Evolutionary conservation across 2,888 invertebrate species (phyloP).

Genomic region (Antheraea assamensis): DNA sequence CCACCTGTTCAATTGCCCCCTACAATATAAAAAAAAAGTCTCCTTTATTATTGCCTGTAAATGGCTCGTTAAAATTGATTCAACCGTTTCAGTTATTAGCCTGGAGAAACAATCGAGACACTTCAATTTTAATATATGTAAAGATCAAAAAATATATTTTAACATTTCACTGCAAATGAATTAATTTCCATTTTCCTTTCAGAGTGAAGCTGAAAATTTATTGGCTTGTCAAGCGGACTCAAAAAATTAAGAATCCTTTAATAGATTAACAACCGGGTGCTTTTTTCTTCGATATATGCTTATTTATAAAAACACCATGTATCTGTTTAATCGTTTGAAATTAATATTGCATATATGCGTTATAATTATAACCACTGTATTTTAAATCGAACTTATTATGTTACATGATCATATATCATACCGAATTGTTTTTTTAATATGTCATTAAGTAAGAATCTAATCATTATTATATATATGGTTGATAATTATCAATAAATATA

Average conservation of each 20-base stretch:
- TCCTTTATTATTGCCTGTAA: too few species aligned
- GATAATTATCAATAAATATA: neutral
- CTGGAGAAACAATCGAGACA: too few species aligned
- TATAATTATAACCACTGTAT: conserved; percentile 20
- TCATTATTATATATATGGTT: neutral
- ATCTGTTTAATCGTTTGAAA: conserved; percentile 19
- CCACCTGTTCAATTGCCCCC: too few species aligned
- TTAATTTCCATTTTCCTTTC: conserved; percentile 35
- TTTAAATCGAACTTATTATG: conserved; percentile 6
- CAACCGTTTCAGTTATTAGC: too few species aligned
- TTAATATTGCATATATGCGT: conserved; percentile 19
- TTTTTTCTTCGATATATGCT: conserved; percentile 1
- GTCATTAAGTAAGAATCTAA: neutral
- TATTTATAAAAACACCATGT: neutral
- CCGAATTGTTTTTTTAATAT: neutral
- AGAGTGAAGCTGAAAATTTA: conserved; percentile 66
- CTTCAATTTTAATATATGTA: too few species aligned
- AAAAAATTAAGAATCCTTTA: conserved; percentile 26
- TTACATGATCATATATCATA: neutral
- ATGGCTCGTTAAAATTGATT: too few species aligned
- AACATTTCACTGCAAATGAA: neutral
- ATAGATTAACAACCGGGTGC: neutral
- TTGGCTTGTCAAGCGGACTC: conserved; percentile 56
- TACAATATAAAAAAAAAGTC: too few species aligned
- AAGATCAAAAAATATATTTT: too few species aligned